These are phyloP conservation scores for Leptinotarsa tumamoca DNA, from an alignment of 2,888 invertebrate genomes.

Conservation along the genomic window DNA sequence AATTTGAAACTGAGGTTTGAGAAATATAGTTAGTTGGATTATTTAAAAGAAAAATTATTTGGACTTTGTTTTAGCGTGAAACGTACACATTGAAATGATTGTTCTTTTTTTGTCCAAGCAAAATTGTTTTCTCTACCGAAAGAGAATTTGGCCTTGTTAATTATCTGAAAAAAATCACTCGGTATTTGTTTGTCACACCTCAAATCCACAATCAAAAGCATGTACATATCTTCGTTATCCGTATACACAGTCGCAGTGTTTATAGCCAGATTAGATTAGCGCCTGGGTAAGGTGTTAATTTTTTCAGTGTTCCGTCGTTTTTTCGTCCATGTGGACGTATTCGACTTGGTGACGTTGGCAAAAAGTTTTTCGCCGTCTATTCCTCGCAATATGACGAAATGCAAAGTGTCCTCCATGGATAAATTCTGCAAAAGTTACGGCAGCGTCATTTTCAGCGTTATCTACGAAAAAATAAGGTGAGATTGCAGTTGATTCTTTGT, in stretches of 20 bases:
- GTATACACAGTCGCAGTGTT: conserved; percentile 14
- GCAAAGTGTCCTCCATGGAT: conserved; percentile 6
- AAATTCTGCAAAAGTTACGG: conserved; percentile 5
- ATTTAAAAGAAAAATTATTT: too few relatives aligned
- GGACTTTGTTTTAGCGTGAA: too few relatives aligned
- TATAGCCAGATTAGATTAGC: conserved; percentile 14
- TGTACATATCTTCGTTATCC: not conserved
- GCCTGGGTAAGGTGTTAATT: conserved; percentile 7
- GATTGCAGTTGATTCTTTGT: conserved; percentile 4
- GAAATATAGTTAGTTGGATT: too few relatives aligned
- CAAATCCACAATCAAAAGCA: not conserved
- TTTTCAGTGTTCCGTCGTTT: conserved; percentile 1
- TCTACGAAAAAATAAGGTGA: conserved; percentile 1
- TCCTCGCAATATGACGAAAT: not conserved
- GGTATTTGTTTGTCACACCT: not conserved
- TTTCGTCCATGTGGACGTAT: not conserved
- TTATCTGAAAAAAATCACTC: not conserved
- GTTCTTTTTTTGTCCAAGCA: not conserved
- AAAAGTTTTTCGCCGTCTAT: not conserved
- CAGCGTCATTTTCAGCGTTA: not conserved
- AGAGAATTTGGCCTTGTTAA: not conserved
- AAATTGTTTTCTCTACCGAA: not conserved
- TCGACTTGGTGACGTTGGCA: conserved; percentile 1
- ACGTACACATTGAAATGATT: not conserved
- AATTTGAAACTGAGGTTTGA: too few relatives aligned